Evolutionary conservation across 2,797 vertebrate species (phyloP), one percentile per base, ranked within the genome.

Genomic region (Erpetoichthys calabaricus): DNA sequence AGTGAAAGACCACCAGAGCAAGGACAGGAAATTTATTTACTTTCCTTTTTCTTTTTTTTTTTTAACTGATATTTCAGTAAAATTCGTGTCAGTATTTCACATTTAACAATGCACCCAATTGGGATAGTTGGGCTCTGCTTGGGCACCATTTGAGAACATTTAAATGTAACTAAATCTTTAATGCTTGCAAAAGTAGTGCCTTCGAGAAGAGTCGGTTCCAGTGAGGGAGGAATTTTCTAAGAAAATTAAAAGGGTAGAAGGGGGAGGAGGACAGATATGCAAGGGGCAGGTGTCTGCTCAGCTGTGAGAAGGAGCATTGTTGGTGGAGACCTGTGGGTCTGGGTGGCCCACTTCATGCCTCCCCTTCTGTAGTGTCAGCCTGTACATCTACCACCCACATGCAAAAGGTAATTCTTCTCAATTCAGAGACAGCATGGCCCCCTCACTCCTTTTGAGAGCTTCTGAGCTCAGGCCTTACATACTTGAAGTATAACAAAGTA

Each of bases 1-100:
- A 77, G 86, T 78, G 77, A 78, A 70, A 76, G 90, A 94, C 92
- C 90, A 90, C 90, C 89, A 8, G 77, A 81, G 86, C 72, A 83
- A 84, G 77, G 80, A 79, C 78, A 74, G 75, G 67, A 70, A 74
- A 74, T 58, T 69, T 64, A 66, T 80, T 80, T 72, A 77, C 67
- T 75, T 73, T 70, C 60, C n/a, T 42, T 41, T 62, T 55, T 43
- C 56, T 49, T 57, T 42, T 45, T 9, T 43, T 68, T 53, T 64
- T 55, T 56, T 58, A 7, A 52, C 63, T 77, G 73, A 74, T 74
- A 72, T 78, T 80, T 77, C 59, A 82, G 71, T 71, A 67, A 60
- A 41, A 73, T 75, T 73, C 77, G 76, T 73, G 73, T 75, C 76
- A 78, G 71, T 74, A 65, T 74, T 79, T 72, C 66, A 73, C 68